Percentiles rank a stretch among this genome's conserved stretches.
Evolutionary conservation across 2,888 invertebrate species (phyloP).

Genomic region (Mythimna impura): DNA sequence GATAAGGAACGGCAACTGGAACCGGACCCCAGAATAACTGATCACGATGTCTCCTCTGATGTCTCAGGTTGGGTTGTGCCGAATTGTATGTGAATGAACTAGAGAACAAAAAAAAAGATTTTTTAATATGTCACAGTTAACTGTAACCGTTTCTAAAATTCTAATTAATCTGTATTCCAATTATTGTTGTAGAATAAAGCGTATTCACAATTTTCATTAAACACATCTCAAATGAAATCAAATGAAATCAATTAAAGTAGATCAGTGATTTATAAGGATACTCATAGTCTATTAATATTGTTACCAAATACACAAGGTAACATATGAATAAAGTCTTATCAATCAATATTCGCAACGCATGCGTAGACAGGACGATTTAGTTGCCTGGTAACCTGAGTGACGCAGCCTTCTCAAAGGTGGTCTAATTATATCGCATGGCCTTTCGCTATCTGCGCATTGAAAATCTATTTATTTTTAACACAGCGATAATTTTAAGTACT

Average conservation of each 20-base stretch:
- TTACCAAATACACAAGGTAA: too few relatives aligned
- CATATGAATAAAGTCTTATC: not conserved
- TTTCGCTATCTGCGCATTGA: not conserved
- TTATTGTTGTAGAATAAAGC: too few relatives aligned
- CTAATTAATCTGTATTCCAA: not conserved
- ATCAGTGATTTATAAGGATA: not conserved
- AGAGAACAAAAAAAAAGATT: not conserved
- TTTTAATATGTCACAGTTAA: not conserved
- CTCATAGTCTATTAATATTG: too few relatives aligned
- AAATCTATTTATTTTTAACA: not conserved
- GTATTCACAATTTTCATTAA: too few relatives aligned
- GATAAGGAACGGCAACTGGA: not conserved
- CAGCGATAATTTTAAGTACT: not conserved
- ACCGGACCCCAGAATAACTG: not conserved
- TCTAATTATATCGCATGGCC: not conserved
- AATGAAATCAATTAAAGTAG: not conserved
- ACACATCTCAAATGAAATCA: not conserved
- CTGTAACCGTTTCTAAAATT: too few relatives aligned
- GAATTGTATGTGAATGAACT: not conserved
- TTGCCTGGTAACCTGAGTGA: not conserved
- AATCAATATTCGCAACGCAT: not conserved
- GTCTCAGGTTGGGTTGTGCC: not conserved
- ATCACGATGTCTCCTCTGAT: not conserved
- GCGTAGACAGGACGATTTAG: not conserved
- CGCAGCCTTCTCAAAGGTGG: not conserved